A percentile compares a stretch with the other conserved stretches of the same genome.
phyloP scores from a whole-genome alignment of 2,888 invertebrate genomes.

The Hypolimnas misippus region DNA sequence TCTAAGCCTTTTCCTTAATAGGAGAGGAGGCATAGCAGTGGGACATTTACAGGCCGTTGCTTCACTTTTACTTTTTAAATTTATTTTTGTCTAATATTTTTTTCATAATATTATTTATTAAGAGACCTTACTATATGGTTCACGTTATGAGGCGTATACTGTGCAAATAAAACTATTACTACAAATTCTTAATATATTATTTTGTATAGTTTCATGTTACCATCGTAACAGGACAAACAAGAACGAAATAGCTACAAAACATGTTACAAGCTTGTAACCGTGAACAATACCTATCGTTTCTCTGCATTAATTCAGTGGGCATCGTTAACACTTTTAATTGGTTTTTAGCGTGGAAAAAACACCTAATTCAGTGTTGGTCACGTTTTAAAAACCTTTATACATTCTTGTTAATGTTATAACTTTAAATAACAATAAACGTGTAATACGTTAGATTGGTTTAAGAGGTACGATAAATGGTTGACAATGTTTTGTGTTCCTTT shows the following conservation, averaged over 20 bases:
- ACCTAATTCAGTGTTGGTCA: constrained; percentile 50
- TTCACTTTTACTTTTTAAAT: too few relatives aligned
- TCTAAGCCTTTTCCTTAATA: too few relatives aligned
- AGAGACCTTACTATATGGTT: too few relatives aligned
- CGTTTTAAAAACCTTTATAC: constrained; percentile 28
- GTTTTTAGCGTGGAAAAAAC: constrained; percentile 72
- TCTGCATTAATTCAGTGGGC: constrained; percentile 63
- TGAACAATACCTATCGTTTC: constrained; percentile 49
- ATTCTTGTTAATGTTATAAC: constrained; percentile 16
- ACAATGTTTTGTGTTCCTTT: not conserved
- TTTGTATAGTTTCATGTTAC: not conserved
- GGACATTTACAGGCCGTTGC: too few relatives aligned
- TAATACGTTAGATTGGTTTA: not conserved
- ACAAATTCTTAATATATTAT: too few relatives aligned
- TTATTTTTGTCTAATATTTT: too few relatives aligned
- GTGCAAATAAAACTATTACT: too few relatives aligned
- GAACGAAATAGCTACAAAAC: constrained; percentile 25
- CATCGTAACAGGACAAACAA: constrained; percentile 22
- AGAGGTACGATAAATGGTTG: not conserved
- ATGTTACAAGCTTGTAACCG: constrained; percentile 25
- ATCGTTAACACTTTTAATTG: constrained; percentile 64
- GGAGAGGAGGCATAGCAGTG: too few relatives aligned
- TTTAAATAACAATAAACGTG: constrained; percentile 9
- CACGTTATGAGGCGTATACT: too few relatives aligned
- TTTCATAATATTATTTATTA: too few relatives aligned